Conservation (phyloP, 1,140 invertebrate species). For the Apis florea region DNA sequence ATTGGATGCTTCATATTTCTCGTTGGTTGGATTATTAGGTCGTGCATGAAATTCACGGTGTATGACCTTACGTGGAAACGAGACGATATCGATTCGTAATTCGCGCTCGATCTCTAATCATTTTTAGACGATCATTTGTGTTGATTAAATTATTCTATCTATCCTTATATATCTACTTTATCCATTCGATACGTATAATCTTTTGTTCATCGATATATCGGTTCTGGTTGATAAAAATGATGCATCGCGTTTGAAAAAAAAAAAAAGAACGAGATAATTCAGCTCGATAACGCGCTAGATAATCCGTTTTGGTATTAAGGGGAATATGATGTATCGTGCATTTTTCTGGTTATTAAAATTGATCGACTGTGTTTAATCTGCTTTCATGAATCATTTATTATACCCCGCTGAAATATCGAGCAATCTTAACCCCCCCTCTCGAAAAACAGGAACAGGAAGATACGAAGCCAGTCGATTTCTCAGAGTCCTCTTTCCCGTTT, state of each 20-base stretch:
- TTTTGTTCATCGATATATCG: too few species aligned
- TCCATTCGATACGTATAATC: too few species aligned
- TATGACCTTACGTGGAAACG: background rate
- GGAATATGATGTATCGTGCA: background rate
- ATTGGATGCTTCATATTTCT: constrained; percentile 35
- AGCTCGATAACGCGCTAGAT: background rate
- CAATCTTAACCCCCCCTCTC: constrained; percentile 13
- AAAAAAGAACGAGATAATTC: background rate
- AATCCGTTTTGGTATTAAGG: background rate
- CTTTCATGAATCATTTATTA: constrained; percentile 47
- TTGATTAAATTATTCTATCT: too few species aligned
- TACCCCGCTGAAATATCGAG: constrained; percentile 40
- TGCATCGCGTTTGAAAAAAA: background rate
- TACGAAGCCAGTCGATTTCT: constrained; percentile 52
- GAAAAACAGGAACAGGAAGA: constrained; percentile 19
- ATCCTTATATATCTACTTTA: too few species aligned
- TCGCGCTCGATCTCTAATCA: too few species aligned
- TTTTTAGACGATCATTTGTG: too few species aligned
- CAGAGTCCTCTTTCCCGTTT: constrained; percentile 21
- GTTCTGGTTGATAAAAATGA: too few species aligned
- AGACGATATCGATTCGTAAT: background rate
- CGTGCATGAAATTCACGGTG: background rate
- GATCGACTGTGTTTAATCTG: constrained; percentile 28
- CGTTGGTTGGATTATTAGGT: constrained; percentile 3
- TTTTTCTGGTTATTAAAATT: constrained; percentile 2